phyloP scores from a whole-genome alignment of 2,113 vertebrate genomes.

The Ceyx margarethae region DNA sequence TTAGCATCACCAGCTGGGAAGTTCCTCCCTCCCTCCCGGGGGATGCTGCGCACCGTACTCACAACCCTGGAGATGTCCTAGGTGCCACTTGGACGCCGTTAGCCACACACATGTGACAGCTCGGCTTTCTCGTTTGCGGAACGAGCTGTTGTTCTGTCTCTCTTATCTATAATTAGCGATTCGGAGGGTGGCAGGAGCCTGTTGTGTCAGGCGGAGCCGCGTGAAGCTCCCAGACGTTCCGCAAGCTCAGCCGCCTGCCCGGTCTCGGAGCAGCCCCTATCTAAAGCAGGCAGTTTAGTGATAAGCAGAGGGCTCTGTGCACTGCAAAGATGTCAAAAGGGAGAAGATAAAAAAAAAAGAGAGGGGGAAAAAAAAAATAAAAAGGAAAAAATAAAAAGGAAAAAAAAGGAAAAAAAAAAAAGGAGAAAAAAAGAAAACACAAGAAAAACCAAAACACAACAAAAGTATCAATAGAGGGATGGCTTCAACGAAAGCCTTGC shows the following conservation, averaged over 20 bases:
- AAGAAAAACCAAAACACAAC: not conserved
- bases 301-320: not conserved
- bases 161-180: slow-evolving; percentile 43
- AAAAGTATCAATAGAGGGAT: not conserved
- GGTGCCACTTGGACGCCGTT: fast-evolving
- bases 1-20: not conserved
- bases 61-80: not conserved
- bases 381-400: no score
- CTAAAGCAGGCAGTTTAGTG: not conserved
- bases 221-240: not conserved
- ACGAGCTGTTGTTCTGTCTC: not conserved
- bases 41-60: not conserved
- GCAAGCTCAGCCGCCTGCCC: not conserved
- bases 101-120: fast-evolving
- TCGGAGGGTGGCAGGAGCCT: not conserved
- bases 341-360: not conserved
- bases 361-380: not conserved
- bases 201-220: not conserved
- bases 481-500: not conserved
- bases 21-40: not conserved
- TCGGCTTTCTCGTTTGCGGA: not conserved
- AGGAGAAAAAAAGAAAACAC: not conserved
- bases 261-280: not conserved
- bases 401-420: not conserved
- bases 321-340: not conserved